Base-by-base conservation (phyloP, 2,113 vertebrate genomes). In the Cephalophus harveyi region DNA sequence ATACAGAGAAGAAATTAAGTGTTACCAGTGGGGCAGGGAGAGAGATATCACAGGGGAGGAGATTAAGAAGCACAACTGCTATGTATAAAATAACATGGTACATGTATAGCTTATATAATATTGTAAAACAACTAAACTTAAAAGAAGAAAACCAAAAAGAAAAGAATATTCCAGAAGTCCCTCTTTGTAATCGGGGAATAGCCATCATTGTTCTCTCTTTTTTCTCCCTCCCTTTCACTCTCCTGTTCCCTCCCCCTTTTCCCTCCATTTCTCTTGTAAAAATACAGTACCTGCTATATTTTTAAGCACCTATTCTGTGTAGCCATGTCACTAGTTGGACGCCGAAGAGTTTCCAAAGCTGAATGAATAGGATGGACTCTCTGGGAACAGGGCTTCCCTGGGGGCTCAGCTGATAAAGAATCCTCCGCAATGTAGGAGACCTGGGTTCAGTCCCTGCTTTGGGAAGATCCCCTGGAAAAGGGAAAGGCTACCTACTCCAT, bases 181-280 rank as follows among this genome's bases (percentile, higher is more conserved):
- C 7, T 17, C 25, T 48, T 57, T 89, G 52, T 59, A 76, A 90
- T 85, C 15, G 43, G 10, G 6, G 12, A 79, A 5, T 23, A 59
- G 9, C 0, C 36, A 62, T 19, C 23, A n/a, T n/a, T 76, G 76
- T 30, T 40, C 5, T 78, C 27, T 33, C 14, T 71, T 46, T 27
- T 55, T 52, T 40, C 5, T 67, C 1, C 1, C 11, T 52, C 14
- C 6, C 11, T 23, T 27, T 87, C 19, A 30, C 19, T 9, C 14
- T 54, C 36, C 2, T 48, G 0, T 57, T 2, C 76, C 9, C 15
- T 78, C 8, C 6, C 14, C 2, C n/a, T 4, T 23, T 12, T 3
- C 46, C 21, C 28, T 52, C 27, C 3, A 6, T 17, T 67, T 30
- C 11, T 9, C 10, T 27, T 11, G 21, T 30, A 9, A n/a, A 67